These are phyloP conservation scores for Lottia gigantea DNA, from an alignment of 2,888 invertebrate species.

Conservation along the genomic window DNA sequence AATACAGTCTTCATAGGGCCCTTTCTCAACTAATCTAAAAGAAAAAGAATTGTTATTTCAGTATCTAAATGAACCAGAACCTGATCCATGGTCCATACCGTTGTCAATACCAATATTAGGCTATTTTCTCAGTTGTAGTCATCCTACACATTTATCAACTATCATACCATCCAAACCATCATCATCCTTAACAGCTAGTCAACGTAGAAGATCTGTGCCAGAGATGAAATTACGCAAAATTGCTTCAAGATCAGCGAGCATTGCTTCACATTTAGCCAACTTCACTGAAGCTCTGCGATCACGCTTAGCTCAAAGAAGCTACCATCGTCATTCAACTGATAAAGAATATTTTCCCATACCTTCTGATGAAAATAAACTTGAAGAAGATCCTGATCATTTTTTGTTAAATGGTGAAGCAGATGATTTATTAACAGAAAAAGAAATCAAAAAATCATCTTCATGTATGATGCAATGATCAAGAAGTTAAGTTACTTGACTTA, in stretches of 20 bases:
- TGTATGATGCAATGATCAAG: constrained; percentile 28
- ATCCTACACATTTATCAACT: constrained; percentile 29
- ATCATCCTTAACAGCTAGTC: constrained; percentile 14
- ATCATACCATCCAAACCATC: constrained; percentile 21
- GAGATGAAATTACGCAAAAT: constrained; percentile 37
- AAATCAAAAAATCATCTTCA: constrained; percentile 35
- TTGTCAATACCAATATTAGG: constrained; percentile 55
- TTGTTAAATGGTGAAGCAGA: constrained; percentile 29
- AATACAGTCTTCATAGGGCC: no score
- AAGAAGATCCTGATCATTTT: constrained; percentile 31
- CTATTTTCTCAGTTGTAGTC: constrained; percentile 47
- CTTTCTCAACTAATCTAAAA: no score
- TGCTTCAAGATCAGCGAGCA: constrained; percentile 20
- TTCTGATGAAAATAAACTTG: constrained; percentile 31
- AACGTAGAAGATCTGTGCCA: constrained; percentile 32
- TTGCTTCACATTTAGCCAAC: constrained; percentile 36
- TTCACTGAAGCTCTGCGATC: constrained; percentile 32
- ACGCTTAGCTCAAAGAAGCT: constrained; percentile 27
- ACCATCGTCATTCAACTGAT: constrained; percentile 13
- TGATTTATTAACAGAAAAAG: constrained; percentile 35
- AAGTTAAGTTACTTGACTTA: no score
- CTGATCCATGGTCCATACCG: constrained; percentile 52
- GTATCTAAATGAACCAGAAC: constrained; percentile 49
- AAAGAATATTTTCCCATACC: constrained; percentile 35
- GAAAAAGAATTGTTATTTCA: constrained; percentile 27